These are phyloP conservation scores for Pangasius mekongensis DNA, from an alignment of 2,797 vertebrate species.

Conservation along the genomic window DNA sequence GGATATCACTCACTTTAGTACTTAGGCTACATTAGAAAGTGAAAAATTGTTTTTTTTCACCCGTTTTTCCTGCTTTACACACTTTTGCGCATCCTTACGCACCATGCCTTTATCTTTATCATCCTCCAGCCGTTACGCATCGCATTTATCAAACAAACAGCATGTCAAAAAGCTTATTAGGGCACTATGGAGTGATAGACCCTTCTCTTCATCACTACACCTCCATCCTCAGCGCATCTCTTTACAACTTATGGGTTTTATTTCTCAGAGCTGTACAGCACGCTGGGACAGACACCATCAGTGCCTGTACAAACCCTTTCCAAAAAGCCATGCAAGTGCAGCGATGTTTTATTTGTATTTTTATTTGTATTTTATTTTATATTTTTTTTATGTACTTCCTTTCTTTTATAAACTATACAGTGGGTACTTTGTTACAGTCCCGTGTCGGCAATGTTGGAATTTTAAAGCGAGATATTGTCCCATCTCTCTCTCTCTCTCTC, in stretches of 20 bases:
- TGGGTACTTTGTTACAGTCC: background rate
- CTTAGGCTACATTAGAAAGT: background rate
- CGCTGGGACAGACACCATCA: background rate
- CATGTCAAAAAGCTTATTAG: too few relatives aligned
- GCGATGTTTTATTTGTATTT: background rate
- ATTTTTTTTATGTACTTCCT: background rate
- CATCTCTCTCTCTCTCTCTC: conserved; percentile 2
- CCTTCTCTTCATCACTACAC: background rate
- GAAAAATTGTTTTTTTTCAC: background rate
- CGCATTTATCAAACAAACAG: background rate
- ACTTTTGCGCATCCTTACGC: background rate
- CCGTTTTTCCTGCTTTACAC: background rate
- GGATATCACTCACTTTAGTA: background rate
- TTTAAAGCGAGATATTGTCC: background rate
- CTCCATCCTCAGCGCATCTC: background rate
- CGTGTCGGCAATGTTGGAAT: background rate
- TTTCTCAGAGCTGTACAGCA: background rate
- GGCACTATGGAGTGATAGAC: background rate
- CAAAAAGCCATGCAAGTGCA: background rate
- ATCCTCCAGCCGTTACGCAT: background rate
- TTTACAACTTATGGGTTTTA: background rate
- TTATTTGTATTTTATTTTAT: background rate
- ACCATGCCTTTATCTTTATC: background rate
- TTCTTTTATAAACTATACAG: background rate
- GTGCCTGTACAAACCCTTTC: background rate